Conservation (phyloP, 2,888 invertebrate genomes). For the Apeira syringaria region DNA sequence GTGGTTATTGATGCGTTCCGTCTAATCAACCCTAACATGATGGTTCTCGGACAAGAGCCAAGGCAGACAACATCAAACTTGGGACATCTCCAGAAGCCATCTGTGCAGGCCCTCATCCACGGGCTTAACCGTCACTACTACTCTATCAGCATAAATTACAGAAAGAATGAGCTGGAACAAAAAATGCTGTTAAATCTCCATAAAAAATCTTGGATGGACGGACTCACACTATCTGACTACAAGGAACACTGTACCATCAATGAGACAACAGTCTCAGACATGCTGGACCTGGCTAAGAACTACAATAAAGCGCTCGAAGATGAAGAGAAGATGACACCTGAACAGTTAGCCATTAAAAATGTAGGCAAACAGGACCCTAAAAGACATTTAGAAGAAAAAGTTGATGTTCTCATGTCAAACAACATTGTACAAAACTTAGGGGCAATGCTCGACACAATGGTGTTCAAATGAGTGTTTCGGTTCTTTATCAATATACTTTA, state of each 20-base stretch:
- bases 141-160: constrained; percentile 99
- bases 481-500: constrained; percentile 45
- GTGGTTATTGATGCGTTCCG: constrained; percentile 99
- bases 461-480: constrained; percentile 70
- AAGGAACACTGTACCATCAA: constrained; percentile 96
- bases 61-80: constrained; percentile 99
- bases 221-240: constrained; percentile 95
- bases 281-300: constrained; percentile 98
- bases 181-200: constrained; percentile 99
- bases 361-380: constrained; percentile 99
- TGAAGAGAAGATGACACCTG: constrained; percentile 99
- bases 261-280: constrained; percentile 96
- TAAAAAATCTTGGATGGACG: constrained; percentile 99
- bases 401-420: constrained; percentile 97
- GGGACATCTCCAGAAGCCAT: constrained; percentile 99
- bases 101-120: constrained; percentile 99
- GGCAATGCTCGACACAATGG: constrained; percentile 94
- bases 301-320: constrained; percentile 99
- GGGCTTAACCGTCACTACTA: constrained; percentile 99
- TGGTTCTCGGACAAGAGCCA: constrained; percentile 99
- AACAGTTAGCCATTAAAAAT: constrained; percentile 99
- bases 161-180: constrained; percentile 99
- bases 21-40: constrained; percentile 99
- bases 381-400: constrained; percentile 99
- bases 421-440: constrained; percentile 99